phyloP scores from a whole-genome alignment of 2,888 invertebrate genomes.

The Drosophila incognita region DNA sequence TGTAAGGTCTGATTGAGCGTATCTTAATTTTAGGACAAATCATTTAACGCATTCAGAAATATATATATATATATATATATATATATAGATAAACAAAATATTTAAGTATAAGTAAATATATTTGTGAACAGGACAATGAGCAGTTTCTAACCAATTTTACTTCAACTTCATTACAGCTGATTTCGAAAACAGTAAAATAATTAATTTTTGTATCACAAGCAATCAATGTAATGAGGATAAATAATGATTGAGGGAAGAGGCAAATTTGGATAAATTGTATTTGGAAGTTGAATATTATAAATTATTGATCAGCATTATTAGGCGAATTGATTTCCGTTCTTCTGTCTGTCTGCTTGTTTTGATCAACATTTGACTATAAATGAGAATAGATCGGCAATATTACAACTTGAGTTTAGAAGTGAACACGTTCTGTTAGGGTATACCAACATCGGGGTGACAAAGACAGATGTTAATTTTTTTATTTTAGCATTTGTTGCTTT shows the following conservation, averaged over 20 bases:
- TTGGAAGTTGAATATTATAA: not conserved
- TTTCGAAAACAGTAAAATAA: not conserved
- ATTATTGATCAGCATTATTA: not conserved
- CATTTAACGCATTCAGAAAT: not conserved
- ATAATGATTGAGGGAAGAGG: not conserved
- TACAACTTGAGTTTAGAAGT: not conserved
- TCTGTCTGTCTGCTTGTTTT: not conserved
- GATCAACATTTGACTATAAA: not conserved
- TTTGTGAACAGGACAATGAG: not conserved
- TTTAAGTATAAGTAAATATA: not conserved
- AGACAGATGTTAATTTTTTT: not conserved
- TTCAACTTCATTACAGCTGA: no score
- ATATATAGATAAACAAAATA: not conserved
- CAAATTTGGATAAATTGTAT: not conserved
- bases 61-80: not conserved
- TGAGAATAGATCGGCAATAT: not conserved
- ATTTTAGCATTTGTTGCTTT: conserved; percentile 1
- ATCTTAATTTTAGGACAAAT: no score
- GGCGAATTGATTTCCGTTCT: not conserved
- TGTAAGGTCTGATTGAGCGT: not conserved
- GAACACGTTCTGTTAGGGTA: not conserved
- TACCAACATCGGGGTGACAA: not conserved
- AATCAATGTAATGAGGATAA: not conserved
- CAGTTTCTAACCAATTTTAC: no score
- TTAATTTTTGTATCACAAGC: not conserved